phyloP scores from a whole-genome alignment of 2,797 vertebrate species.

The Poecilia gillii region DNA sequence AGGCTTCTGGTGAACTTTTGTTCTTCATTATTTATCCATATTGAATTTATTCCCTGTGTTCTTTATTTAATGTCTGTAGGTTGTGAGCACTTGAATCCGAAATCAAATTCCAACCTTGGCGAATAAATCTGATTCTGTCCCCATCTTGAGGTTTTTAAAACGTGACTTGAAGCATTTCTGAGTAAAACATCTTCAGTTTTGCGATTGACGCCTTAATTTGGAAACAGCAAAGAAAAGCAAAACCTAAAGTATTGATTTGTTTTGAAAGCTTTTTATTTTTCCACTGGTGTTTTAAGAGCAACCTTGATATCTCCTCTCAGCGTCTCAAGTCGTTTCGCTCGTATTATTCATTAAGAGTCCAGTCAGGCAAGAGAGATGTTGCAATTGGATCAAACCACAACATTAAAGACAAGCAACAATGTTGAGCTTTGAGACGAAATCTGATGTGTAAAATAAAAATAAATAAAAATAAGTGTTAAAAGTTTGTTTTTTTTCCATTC shows the following conservation, averaged over 20 bases:
- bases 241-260: background rate
- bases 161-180: background rate
- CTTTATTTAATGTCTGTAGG: background rate
- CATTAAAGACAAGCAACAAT: background rate
- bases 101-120: background rate
- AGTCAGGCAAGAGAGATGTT: background rate
- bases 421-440: background rate
- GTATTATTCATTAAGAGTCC: conserved; percentile 1
- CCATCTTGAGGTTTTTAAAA: background rate
- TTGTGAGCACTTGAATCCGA: background rate
- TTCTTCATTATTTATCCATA: no score
- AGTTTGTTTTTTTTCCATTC: background rate
- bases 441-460: background rate
- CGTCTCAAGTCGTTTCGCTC: background rate
- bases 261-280: conserved; percentile 1
- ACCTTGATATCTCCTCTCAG: background rate
- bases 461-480: background rate
- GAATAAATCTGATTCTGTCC: background rate
- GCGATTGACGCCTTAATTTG: background rate
- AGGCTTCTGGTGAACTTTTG: no score
- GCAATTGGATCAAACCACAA: conserved; percentile 6
- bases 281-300: background rate
- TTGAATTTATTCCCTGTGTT: no score
- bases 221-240: background rate
- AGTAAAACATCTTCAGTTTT: background rate